Evolutionary conservation across 2,797 vertebrate species (phyloP), one percentile per base, ranked within the genome.

Genomic region (Simalia tracyae): DNA sequence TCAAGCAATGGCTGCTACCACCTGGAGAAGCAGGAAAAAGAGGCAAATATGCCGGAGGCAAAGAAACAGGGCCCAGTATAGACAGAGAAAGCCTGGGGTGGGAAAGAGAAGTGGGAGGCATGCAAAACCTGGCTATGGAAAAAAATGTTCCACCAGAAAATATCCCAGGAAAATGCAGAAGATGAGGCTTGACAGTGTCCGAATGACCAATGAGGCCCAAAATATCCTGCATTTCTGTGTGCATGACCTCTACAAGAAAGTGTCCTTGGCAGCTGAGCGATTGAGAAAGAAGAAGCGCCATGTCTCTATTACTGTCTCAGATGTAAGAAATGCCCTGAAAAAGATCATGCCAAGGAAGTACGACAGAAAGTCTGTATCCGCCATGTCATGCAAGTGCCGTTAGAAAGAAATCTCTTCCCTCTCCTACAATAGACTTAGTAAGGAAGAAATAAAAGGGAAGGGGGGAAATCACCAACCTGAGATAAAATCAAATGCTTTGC

Each of bases 251-350:
- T 92, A 92, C 66, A 92, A 87, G 46, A 92, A 92, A 56, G 92
- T 92, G 66, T 90, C 84, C 66, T 56, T 92, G 66, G 84, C 89
- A 28, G 92, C 92, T 87, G 92, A 92, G 31, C 92, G 89, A 59
- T 81, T 92, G 89, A 92, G 92, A 60, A 90, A 92, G 10, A 90
- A 90, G 66, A 92, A 90, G 57, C 84, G 46, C 10, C 92, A 92
- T 57, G 84, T 56, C 66, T 92, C 88, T 3, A 90, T 92, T 63
- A 92, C 92, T 42, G 88, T 87, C 59, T 90, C 92, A 63, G 92
- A 92, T 63, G 84, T 92, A 87, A 90, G 68, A 63, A 92, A 90
- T 90, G 92, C 89, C 85, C 66, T 92, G 84, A 92, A 92, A 81
- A 92, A 81, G 68, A 90, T 92, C 85, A 64, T 92, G 68, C 85